Conservation (phyloP, 2,888 invertebrate species). For the Aquatica leii region DNA sequence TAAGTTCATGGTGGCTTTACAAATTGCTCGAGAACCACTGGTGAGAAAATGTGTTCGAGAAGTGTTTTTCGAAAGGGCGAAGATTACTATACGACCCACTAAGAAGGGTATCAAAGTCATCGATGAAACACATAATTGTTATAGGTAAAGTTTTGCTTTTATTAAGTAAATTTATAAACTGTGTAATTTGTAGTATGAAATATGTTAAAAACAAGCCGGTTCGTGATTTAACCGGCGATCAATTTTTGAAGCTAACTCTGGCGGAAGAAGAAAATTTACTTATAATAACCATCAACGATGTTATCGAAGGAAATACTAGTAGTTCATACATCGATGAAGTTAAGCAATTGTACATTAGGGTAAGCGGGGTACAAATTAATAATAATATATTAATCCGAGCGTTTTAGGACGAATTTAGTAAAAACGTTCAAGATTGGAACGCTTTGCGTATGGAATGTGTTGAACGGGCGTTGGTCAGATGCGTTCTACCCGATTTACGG, state of each 20-base stretch:
- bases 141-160: slow-evolving; percentile 59
- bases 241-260: slow-evolving; percentile 83
- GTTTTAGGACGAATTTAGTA: slow-evolving; percentile 90
- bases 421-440: slow-evolving; percentile 96
- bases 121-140: slow-evolving; percentile 92
- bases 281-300: slow-evolving; percentile 76
- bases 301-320: slow-evolving; percentile 80
- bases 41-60: slow-evolving; percentile 86
- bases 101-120: slow-evolving; percentile 93
- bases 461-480: slow-evolving; percentile 84
- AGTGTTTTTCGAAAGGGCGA: slow-evolving; percentile 88
- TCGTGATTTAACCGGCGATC: slow-evolving; percentile 85
- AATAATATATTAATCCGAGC: neutral
- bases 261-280: slow-evolving; percentile 85
- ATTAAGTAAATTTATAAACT: neutral
- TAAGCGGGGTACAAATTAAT: slow-evolving; percentile 51
- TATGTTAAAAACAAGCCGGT: slow-evolving; percentile 94
- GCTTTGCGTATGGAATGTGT: slow-evolving; percentile 86
- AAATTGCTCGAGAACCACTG: slow-evolving; percentile 90
- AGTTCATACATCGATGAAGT: slow-evolving; percentile 87
- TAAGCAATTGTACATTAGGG: slow-evolving; percentile 83
- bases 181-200: slow-evolving; percentile 69
- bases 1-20: slow-evolving; percentile 93
- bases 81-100: slow-evolving; percentile 82
- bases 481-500: slow-evolving; percentile 88